phyloP scores from a whole-genome alignment of 2,797 vertebrate genomes.

The Cichlasoma orientale region DNA sequence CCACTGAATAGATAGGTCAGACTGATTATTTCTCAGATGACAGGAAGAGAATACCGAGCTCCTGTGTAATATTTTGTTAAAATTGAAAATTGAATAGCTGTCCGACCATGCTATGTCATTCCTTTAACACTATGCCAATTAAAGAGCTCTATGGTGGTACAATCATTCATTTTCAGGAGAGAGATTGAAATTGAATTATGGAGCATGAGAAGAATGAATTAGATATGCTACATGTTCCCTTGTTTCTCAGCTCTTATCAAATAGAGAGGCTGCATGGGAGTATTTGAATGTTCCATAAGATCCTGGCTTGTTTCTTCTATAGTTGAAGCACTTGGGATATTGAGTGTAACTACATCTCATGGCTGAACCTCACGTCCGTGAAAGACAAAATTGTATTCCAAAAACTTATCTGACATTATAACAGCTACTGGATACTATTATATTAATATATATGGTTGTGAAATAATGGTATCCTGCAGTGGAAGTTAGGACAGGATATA shows the following conservation, averaged over 20 bases:
- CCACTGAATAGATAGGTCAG: slow-evolving; percentile 66
- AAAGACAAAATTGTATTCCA: background rate
- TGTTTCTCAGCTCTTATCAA: slow-evolving; percentile 61
- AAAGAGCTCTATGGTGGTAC: slow-evolving; percentile 68
- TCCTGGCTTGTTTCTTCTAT: background rate
- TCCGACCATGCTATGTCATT: slow-evolving; percentile 75
- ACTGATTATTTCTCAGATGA: slow-evolving; percentile 80
- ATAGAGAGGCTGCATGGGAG: slow-evolving; percentile 29
- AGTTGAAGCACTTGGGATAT: background rate
- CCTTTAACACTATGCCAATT: slow-evolving; percentile 73
- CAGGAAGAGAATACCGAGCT: slow-evolving; percentile 72
- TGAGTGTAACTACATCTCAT: background rate
- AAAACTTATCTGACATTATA: background rate
- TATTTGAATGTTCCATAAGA: slow-evolving; percentile 21
- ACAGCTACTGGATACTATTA: background rate
- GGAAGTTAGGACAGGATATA: background rate
- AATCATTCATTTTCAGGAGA: slow-evolving; percentile 71
- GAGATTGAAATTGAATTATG: slow-evolving; percentile 76
- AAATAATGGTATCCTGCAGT: background rate
- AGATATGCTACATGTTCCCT: slow-evolving; percentile 60
- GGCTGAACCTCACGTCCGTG: background rate
- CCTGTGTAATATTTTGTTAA: slow-evolving; percentile 74
- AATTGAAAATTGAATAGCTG: slow-evolving; percentile 81
- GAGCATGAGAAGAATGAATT: slow-evolving; percentile 75
- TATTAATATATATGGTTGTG: background rate